Percentiles rank a stretch among this genome's conserved stretches.
Conservation (phyloP, 2,113 vertebrate genomes). For the Phalacrocorax pelagicus region DNA sequence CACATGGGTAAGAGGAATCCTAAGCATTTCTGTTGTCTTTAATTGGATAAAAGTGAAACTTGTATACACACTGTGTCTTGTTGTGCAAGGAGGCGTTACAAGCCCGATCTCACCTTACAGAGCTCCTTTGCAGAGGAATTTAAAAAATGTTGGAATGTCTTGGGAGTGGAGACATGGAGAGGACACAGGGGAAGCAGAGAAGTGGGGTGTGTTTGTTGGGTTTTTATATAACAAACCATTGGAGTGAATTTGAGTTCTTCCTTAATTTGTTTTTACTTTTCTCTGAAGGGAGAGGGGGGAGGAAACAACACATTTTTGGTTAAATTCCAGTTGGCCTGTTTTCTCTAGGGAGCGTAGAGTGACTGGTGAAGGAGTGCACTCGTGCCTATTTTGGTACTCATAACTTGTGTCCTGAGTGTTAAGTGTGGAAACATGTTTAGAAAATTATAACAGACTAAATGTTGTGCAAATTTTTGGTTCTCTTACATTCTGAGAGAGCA, state of each 20-base stretch:
- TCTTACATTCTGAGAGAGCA: neutral
- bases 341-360: neutral
- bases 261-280: conserved; percentile 48
- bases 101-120: conserved; percentile 25
- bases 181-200: conserved; percentile 15
- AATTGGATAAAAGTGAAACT: neutral
- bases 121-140: conserved; percentile 39
- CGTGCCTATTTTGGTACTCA: neutral
- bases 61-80: neutral
- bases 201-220: conserved; percentile 18
- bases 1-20: neutral
- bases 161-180: conserved; percentile 32
- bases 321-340: conserved; percentile 39
- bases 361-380: neutral
- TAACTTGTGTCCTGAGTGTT: neutral
- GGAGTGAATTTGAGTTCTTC: conserved; percentile 13
- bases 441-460: neutral
- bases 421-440: neutral
- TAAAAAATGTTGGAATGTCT: conserved; percentile 58
- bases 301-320: conserved; percentile 49
- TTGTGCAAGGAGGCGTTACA: neutral
- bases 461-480: neutral
- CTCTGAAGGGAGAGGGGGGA: conserved; percentile 11
- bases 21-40: neutral
- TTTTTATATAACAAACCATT: neutral